phyloP scores from a whole-genome alignment of 2,888 invertebrate species.

The Drosophila imparisetae region DNA sequence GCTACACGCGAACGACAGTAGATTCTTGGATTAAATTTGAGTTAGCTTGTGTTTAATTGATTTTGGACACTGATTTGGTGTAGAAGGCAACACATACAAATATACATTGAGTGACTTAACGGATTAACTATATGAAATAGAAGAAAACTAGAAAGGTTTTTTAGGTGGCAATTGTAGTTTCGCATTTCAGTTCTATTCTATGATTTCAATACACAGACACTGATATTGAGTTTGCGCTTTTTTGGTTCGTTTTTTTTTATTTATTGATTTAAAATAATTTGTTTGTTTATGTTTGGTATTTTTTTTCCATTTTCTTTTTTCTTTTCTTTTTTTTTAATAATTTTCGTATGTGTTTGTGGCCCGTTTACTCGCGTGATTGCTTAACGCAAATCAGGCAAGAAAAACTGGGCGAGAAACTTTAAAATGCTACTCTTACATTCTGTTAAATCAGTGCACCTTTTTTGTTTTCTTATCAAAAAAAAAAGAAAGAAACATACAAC shows the following conservation, averaged over 20 bases:
- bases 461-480: constrained; percentile 60
- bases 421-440: constrained; percentile 84
- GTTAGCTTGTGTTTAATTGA: constrained; percentile 18
- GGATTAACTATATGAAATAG: constrained; percentile 43
- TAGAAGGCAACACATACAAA: constrained; percentile 56
- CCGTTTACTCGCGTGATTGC: constrained; percentile 82
- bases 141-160: constrained; percentile 55
- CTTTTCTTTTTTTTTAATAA: constrained; percentile 17
- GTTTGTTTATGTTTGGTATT: constrained; percentile 50
- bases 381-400: constrained; percentile 80
- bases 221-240: constrained; percentile 46
- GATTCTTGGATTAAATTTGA: constrained; percentile 23
- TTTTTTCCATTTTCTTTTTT: constrained; percentile 18
- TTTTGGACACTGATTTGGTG: constrained; percentile 26
- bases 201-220: constrained; percentile 30
- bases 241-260: constrained; percentile 35
- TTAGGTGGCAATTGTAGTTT: constrained; percentile 52
- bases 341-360: constrained; percentile 66
- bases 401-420: constrained; percentile 83
- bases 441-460: constrained; percentile 83
- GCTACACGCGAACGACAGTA: constrained; percentile 52
- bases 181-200: constrained; percentile 58
- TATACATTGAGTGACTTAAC: constrained; percentile 51
- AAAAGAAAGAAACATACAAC: constrained; percentile 5
- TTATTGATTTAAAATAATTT: constrained; percentile 55